A percentile compares a stretch with the other conserved stretches of the same genome.
Evolutionary conservation across 2,113 vertebrate genomes (phyloP).

Genomic region (Xenopus laevis): DNA sequence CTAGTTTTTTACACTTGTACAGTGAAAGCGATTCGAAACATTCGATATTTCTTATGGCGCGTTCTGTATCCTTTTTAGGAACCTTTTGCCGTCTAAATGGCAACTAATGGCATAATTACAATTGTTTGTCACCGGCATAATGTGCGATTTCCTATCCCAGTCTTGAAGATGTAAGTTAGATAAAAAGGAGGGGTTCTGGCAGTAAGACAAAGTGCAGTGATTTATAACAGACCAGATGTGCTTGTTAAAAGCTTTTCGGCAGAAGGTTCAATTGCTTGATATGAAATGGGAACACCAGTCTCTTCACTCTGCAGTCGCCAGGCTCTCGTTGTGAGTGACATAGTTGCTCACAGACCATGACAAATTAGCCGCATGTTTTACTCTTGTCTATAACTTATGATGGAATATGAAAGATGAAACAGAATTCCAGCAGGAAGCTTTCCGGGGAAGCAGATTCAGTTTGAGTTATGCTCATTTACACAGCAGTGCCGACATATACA

Average conservation of each 20-base stretch:
- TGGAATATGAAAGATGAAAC: slow-evolving; percentile 42
- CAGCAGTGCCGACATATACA: too few species aligned
- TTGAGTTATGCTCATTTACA: too few species aligned
- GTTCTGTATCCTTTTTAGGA: slow-evolving; percentile 59
- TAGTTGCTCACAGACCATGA: slow-evolving; percentile 57
- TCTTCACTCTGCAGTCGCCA: slow-evolving; percentile 50
- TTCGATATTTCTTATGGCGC: slow-evolving; percentile 73
- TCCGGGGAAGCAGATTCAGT: neutral
- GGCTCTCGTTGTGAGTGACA: slow-evolving; percentile 62
- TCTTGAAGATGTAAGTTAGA: slow-evolving; percentile 89
- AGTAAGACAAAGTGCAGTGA: slow-evolving; percentile 86
- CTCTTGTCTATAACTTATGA: slow-evolving; percentile 60
- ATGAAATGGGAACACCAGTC: slow-evolving; percentile 59
- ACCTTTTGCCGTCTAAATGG: slow-evolving; percentile 76
- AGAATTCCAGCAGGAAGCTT: neutral
- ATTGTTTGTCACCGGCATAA: slow-evolving; percentile 91
- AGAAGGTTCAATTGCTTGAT: slow-evolving; percentile 68
- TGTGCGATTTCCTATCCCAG: slow-evolving; percentile 85
- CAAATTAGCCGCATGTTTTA: slow-evolving; percentile 59
- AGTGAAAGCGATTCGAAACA: slow-evolving; percentile 69
- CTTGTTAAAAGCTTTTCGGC: slow-evolving; percentile 79
- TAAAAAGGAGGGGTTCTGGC: slow-evolving; percentile 87
- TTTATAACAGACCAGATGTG: slow-evolving; percentile 88
- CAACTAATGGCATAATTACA: slow-evolving; percentile 90
- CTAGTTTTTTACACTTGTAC: slow-evolving; percentile 72